Evolutionary conservation across 2,113 vertebrate species (phyloP).

Genomic region (Larimichthys crocea): DNA sequence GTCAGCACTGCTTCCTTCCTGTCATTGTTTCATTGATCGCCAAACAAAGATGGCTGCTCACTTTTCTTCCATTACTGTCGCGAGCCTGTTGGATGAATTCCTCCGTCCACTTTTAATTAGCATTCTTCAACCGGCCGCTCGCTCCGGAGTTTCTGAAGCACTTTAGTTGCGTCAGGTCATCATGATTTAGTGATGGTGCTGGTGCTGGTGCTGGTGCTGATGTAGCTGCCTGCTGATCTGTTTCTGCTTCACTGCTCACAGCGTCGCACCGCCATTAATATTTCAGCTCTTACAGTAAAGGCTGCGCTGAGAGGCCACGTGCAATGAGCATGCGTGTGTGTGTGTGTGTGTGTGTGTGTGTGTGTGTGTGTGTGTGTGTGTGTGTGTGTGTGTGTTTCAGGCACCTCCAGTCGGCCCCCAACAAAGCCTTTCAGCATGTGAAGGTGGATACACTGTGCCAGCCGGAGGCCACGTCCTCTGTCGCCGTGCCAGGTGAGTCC

Average conservation of each 20-base stretch:
- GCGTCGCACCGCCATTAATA: conserved; percentile 69
- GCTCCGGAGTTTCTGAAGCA: conserved; percentile 39
- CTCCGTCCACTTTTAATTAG: conserved; percentile 64
- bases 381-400: conserved; percentile 74
- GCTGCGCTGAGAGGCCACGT: conserved; percentile 29
- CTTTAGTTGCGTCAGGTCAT: conserved; percentile 48
- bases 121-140: conserved; percentile 8
- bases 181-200: conserved; percentile 66
- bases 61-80: conserved; percentile 60
- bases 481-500: conserved; percentile 92
- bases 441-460: conserved; percentile 96
- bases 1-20: conserved; percentile 61
- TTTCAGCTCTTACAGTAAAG: conserved; percentile 75
- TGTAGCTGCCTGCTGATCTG: conserved; percentile 53
- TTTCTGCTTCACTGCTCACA: conserved; percentile 65
- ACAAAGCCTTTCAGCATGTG: conserved; percentile 94
- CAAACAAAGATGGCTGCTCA: conserved; percentile 46
- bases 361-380: conserved; percentile 4
- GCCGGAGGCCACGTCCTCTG: conserved; percentile 90
- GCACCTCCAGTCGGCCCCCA: conserved; percentile 91
- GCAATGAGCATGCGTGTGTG: not conserved
- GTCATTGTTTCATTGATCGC: conserved; percentile 56
- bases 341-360: not conserved
- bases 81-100: conserved; percentile 32
- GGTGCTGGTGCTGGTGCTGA: conserved; percentile 55